Base-by-base conservation (phyloP, 2,888 invertebrate species). In the Patella depressa region DNA sequence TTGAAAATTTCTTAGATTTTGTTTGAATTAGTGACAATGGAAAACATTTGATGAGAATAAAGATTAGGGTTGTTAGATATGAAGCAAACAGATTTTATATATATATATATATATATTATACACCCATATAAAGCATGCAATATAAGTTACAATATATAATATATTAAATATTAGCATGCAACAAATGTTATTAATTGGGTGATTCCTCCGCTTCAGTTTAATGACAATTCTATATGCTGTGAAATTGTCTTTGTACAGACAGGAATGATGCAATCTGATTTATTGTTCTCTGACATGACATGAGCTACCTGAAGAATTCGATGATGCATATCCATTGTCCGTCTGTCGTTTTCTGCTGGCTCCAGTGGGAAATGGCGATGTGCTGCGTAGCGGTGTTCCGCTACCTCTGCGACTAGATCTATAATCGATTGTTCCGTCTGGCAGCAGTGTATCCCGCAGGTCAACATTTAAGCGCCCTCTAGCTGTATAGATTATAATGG, bases 401-500 rank as follows among this genome's bases (percentile, higher is more conserved):
- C 84, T 85, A 69, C 87, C 83, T 71, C 86, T 78, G 7, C 79
- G 78, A n/a, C 17, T 76, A 55, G n/a, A 71, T 2, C 19, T 29
- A 29, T 76, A 53, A 45, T 76, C 71, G 55, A 79, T 83, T 78
- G 55, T 83, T 76, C 76, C 83, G 79, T 72, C 79, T 57, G 75
- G 79, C 69, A 84, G 77, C 65, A 90, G 84, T 45, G 87, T 80
- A 74, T 91, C 90, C 75, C 90, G 87, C 71, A 91, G 88, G 79
- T 91, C 91, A 76, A 83, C 80, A 83, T 90, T 90, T 79, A 89
- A 88, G 78, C 91, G 81, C 78, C 90, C 90, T 83, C 86, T 89
- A 24, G 90, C 91, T 91, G 86, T 72, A 80, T 75, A 77, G 74
- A 53, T 29, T 74, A 73, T 15, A 45, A 24, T 15, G 71, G 34